phyloP scores from a whole-genome alignment of 1,140 invertebrate genomes.

The Zaprionus kolodkinae region DNA sequence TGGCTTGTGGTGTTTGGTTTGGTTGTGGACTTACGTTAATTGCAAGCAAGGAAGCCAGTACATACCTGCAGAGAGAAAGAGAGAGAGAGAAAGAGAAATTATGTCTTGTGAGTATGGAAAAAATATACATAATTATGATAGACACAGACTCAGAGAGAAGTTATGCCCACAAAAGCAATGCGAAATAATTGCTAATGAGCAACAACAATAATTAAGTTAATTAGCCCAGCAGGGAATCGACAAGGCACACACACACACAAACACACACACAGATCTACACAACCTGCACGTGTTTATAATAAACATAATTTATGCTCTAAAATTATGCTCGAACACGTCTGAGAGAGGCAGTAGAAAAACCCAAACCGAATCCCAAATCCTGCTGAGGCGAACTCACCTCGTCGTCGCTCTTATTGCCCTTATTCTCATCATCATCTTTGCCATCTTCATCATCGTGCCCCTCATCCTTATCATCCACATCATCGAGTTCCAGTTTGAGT shows the following conservation, averaged over 20 bases:
- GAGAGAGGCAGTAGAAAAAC: not conserved
- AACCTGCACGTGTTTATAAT: constrained; percentile 22
- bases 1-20: not conserved
- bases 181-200: constrained; percentile 51
- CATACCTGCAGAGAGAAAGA: constrained; percentile 40
- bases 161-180: constrained; percentile 22
- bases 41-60: constrained; percentile 14
- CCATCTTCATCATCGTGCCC: constrained; percentile 4
- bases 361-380: not conserved
- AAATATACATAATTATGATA: constrained; percentile 25
- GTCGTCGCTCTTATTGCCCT: not conserved
- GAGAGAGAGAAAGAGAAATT: constrained; percentile 9
- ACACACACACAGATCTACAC: not conserved
- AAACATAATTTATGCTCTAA: constrained; percentile 38
- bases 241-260: constrained; percentile 2
- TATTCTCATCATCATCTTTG: constrained; percentile 13
- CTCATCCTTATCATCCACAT: not conserved
- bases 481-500: not conserved
- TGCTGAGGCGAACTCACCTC: constrained; percentile 4
- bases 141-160: constrained; percentile 18
- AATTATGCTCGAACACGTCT: constrained; percentile 52
- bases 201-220: constrained; percentile 51
- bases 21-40: constrained; percentile 36
- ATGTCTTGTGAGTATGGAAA: constrained; percentile 4
- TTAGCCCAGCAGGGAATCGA: constrained; percentile 31